Percentiles rank a stretch among this genome's conserved stretches.
Conservation (phyloP, 2,113 vertebrate genomes). For the Fukomys damarensis region DNA sequence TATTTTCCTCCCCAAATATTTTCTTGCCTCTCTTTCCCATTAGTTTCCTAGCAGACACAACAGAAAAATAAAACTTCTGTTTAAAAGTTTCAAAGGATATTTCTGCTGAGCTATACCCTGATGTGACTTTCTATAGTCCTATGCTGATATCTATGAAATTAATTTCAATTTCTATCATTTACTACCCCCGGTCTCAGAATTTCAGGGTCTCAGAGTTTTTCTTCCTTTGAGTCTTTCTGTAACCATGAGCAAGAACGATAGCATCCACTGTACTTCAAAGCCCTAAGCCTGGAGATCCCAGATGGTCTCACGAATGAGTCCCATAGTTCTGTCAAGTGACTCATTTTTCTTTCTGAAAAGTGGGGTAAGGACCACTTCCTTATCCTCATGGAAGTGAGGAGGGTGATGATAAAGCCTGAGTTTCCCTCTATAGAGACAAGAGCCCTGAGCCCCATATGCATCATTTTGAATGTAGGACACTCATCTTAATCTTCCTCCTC, state of each 20-base stretch:
- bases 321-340: neutral
- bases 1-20: constrained; percentile 1
- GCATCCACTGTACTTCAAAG: neutral
- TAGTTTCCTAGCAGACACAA: neutral
- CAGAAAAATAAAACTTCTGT: constrained; percentile 38
- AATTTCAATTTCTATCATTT: neutral
- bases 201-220: neutral
- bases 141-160: neutral
- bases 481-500: neutral
- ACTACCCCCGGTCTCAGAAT: neutral
- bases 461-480: neutral
- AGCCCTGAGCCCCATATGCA: neutral
- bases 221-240: neutral
- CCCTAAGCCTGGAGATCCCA: neutral
- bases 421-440: neutral
- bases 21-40: neutral
- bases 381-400: neutral
- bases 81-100: neutral
- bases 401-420: neutral
- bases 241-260: neutral
- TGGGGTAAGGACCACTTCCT: neutral
- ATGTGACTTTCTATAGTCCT: constrained; percentile 10
- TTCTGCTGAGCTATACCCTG: neutral
- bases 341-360: constrained; percentile 33
- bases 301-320: neutral